Percentiles rank a stretch among this genome's conserved stretches.
phyloP scores from a whole-genome alignment of 1,140 invertebrate species.

The Apis laboriosa region DNA sequence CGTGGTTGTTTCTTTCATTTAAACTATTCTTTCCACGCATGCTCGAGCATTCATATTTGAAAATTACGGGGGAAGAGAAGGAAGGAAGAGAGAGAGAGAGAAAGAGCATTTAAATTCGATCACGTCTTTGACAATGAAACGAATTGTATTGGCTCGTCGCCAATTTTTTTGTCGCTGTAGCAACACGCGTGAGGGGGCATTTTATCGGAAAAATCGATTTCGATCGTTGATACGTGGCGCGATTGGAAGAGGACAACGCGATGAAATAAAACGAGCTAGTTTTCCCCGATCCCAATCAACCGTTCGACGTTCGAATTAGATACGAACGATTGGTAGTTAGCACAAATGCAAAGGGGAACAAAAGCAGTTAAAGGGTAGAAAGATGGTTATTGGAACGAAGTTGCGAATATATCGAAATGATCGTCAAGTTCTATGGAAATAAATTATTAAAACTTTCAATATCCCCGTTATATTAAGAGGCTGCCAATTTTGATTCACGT shows the following conservation, averaged over 20 bases:
- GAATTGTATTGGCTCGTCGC: not conserved
- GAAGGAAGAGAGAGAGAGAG: fast-evolving
- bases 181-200: not conserved
- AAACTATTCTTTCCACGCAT: too few species aligned
- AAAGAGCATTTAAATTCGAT: not conserved
- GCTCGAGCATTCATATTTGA: not conserved
- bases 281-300: constrained; percentile 36
- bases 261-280: constrained; percentile 18
- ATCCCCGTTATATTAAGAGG: too few species aligned
- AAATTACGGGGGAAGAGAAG: not conserved
- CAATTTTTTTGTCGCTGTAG: not conserved
- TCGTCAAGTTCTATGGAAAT: too few species aligned
- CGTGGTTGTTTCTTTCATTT: not conserved
- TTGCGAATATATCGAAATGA: not conserved
- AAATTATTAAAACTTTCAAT: too few species aligned
- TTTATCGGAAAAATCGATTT: constrained; percentile 7
- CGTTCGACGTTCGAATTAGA: constrained; percentile 21
- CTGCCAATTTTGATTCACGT: too few species aligned
- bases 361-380: constrained; percentile 2
- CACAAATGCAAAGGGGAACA: not conserved
- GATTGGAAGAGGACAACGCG: not conserved
- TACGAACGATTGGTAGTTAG: constrained; percentile 24
- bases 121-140: not conserved
- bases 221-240: not conserved
- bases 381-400: not conserved